Evolutionary conservation across 2,888 invertebrate genomes (phyloP).

Genomic region (Drosophila aldrichi): DNA sequence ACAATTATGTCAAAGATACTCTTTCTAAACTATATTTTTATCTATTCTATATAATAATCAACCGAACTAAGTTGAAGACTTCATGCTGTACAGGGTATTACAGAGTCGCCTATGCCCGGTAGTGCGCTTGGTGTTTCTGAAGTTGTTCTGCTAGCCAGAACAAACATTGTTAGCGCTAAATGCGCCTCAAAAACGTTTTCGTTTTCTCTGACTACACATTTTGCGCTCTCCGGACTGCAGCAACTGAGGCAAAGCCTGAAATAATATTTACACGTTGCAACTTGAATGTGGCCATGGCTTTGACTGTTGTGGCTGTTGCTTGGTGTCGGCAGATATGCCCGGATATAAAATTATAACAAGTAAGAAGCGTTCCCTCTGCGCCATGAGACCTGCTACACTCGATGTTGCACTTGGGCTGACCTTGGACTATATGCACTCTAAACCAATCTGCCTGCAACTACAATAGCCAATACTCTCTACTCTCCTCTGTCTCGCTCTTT

Average conservation of each 20-base stretch:
- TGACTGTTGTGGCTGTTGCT: constrained; percentile 35
- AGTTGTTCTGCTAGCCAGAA: constrained; percentile 60
- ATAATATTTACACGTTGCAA: constrained; percentile 79
- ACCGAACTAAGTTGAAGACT: background rate
- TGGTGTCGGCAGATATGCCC: constrained; percentile 74
- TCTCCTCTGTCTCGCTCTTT: background rate
- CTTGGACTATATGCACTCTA: constrained; percentile 41
- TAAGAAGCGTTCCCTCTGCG: constrained; percentile 63
- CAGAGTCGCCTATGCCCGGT: background rate
- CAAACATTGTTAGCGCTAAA: constrained; percentile 82
- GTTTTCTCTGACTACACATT: constrained; percentile 28
- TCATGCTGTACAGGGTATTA: background rate
- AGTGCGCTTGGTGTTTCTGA: background rate
- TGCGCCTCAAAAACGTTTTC: constrained; percentile 63
- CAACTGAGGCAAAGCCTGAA: constrained; percentile 51
- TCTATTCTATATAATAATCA: background rate
- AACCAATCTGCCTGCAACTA: constrained; percentile 34
- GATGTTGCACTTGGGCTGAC: constrained; percentile 68
- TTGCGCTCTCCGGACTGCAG: background rate
- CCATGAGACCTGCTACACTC: constrained; percentile 57
- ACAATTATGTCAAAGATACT: too few relatives aligned
- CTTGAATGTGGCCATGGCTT: constrained; percentile 56
- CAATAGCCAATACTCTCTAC: background rate
- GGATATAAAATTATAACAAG: constrained; percentile 58
- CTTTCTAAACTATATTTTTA: too few relatives aligned